Percentiles rank a stretch among this genome's conserved stretches.
Evolutionary conservation across 2,797 vertebrate species (phyloP).

Genomic region (Pseudochromis fuscus): DNA sequence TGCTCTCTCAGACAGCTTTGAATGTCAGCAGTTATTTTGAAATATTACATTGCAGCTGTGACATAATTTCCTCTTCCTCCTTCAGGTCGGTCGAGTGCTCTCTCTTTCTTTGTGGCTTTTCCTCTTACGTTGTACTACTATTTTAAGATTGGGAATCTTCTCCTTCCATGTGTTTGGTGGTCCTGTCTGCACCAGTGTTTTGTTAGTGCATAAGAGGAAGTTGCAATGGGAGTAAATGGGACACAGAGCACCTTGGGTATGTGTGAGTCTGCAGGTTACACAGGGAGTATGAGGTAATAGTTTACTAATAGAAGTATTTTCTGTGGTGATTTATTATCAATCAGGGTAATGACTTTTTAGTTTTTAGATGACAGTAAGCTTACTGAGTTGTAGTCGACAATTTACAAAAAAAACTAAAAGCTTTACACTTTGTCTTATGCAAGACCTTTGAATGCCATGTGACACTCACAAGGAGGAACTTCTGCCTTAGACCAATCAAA

Average conservation of each 20-base stretch:
- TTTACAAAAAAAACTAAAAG: conserved; percentile 45
- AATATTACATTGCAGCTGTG: conserved; percentile 73
- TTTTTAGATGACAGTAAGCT: conserved; percentile 17
- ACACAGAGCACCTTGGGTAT: conserved; percentile 23
- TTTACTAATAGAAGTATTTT: conserved; percentile 31
- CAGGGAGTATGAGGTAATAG: conserved; percentile 32
- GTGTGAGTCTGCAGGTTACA: conserved; percentile 46
- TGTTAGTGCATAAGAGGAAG: conserved; percentile 57
- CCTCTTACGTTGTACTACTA: conserved; percentile 62
- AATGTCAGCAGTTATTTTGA: conserved; percentile 80
- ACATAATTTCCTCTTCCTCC: conserved; percentile 83
- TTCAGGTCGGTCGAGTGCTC: conserved; percentile 60
- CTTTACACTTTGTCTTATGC: conserved; percentile 61
- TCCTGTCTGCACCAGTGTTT: conserved; percentile 59
- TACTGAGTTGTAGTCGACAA: conserved; percentile 11
- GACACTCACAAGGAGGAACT: conserved; percentile 49
- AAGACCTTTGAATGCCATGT: conserved; percentile 46
- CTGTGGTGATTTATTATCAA: conserved; percentile 14
- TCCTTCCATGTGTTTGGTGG: conserved; percentile 51
- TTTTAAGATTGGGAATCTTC: conserved; percentile 73
- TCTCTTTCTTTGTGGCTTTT: conserved; percentile 58
- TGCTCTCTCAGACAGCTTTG: conserved; percentile 56
- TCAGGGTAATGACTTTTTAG: conserved; percentile 22
- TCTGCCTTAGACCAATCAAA: conserved; percentile 76
- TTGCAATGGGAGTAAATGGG: conserved; percentile 36